These are phyloP conservation scores for Eclectus roratus DNA, from an alignment of 2,113 vertebrate genomes.

Conservation along the genomic window DNA sequence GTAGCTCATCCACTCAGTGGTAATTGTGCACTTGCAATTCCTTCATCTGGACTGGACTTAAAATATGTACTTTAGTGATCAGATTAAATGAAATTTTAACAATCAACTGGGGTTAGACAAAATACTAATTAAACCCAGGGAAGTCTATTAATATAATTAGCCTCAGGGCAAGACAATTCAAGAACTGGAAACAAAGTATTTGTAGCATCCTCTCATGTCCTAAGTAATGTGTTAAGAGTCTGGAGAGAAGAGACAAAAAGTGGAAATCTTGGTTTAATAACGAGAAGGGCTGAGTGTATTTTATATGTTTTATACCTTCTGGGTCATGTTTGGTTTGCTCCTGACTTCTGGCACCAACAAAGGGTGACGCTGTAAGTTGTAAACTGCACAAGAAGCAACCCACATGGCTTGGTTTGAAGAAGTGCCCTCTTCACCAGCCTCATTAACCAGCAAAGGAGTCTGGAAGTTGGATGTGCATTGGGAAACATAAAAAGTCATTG, in stretches of 20 bases:
- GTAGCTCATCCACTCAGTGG: not conserved
- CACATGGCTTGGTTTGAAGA: not conserved
- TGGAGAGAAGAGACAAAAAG: not conserved
- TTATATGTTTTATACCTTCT: not conserved
- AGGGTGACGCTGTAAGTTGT: not conserved
- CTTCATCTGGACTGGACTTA: conserved; percentile 23
- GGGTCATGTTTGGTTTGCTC: not conserved
- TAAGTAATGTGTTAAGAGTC: not conserved
- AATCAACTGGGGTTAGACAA: conserved; percentile 39
- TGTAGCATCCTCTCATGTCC: conserved; percentile 6
- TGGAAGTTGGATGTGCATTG: not conserved
- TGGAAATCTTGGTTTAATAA: not conserved
- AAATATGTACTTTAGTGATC: conserved; percentile 33
- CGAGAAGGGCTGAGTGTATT: not conserved
- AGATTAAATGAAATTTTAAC: conserved; percentile 22
- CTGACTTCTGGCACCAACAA: not conserved
- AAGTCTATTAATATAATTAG: conserved; percentile 47
- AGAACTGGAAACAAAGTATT: conserved; percentile 50
- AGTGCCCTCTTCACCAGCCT: not conserved
- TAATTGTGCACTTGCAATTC: conserved; percentile 7
- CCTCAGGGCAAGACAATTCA: not conserved
- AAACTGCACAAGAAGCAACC: not conserved
- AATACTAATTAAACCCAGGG: conserved; percentile 50
- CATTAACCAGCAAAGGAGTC: not conserved
- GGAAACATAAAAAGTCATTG: not conserved